These are phyloP conservation scores for Temnopleurus reevesii DNA, from an alignment of 53 echinoderm and acorn worm species.

Conservation along the genomic window DNA sequence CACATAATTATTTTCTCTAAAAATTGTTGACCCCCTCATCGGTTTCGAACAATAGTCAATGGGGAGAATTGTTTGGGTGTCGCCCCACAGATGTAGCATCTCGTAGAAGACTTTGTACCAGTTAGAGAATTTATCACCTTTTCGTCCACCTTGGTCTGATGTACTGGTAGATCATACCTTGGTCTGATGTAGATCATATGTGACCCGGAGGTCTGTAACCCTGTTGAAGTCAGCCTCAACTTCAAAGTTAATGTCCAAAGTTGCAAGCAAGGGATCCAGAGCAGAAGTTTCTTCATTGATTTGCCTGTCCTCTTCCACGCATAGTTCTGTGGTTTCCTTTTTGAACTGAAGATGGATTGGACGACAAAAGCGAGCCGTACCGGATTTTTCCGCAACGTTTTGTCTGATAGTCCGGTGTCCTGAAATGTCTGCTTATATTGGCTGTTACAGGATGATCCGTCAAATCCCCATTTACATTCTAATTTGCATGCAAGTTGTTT, in stretches of 20 bases:
- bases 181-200: conserved; percentile 64
- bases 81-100: conserved; percentile 57
- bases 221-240: conserved; percentile 47
- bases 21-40: too few species aligned
- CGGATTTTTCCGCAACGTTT: conserved; percentile 64
- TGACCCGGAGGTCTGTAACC: neutral
- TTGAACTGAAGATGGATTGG: neutral
- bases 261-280: conserved; percentile 49
- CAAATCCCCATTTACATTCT: conserved; percentile 67
- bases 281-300: conserved; percentile 43
- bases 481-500: conserved; percentile 45
- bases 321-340: conserved; percentile 58
- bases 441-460: conserved; percentile 63
- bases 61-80: conserved; percentile 49
- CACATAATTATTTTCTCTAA: too few species aligned
- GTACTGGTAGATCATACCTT: too few species aligned
- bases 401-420: conserved; percentile 7
- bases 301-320: conserved; percentile 31
- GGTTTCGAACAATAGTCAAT: too few species aligned
- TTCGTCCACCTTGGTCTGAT: conserved; percentile 21
- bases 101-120: conserved; percentile 59
- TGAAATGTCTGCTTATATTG: conserved; percentile 58
- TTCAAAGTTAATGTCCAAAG: conserved; percentile 59
- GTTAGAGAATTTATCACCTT: conserved; percentile 60
- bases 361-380: conserved; percentile 62